A percentile compares a stretch with the other conserved stretches of the same genome.
Conservation (phyloP, 92 coral and sea anemone genomes). For the Siderastrea radians region DNA sequence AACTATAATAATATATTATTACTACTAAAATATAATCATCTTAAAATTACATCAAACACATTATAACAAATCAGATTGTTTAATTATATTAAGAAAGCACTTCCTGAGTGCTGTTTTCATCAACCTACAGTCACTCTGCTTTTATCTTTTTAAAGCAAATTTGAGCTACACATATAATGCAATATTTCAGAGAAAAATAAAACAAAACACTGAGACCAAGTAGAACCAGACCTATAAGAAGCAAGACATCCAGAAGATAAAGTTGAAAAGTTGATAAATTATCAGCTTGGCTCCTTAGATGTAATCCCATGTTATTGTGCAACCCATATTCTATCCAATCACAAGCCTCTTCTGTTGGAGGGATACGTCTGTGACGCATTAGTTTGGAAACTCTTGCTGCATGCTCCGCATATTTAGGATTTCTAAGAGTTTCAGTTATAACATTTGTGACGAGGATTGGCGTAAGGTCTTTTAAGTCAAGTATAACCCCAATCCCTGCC, state of each 20-base stretch:
- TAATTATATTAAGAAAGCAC: too few relatives aligned
- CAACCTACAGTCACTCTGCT: neutral
- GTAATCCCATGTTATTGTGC: conserved; percentile 68
- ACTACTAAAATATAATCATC: too few relatives aligned
- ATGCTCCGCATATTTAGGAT: conserved; percentile 46
- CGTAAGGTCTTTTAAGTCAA: conserved; percentile 46
- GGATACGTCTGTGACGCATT: conserved; percentile 56
- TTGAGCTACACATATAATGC: neutral
- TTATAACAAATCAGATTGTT: too few relatives aligned
- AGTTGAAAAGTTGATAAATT: conserved; percentile 62
- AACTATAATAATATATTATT: too few relatives aligned
- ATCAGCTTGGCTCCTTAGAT: conserved; percentile 73
- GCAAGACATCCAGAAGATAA: conserved; percentile 77
- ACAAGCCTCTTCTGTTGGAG: conserved; percentile 82
- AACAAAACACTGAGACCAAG: conserved; percentile 12
- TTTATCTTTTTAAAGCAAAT: conserved; percentile 14
- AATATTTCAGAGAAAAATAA: conserved; percentile 22
- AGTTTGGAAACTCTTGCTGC: conserved; percentile 43
- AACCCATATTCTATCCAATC: conserved; percentile 89
- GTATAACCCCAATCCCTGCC: conserved; percentile 68
- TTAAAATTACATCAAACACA: too few relatives aligned
- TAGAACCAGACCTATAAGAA: conserved; percentile 43
- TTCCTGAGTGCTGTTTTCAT: too few relatives aligned
- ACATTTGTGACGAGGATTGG: conserved; percentile 43
- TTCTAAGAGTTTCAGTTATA: conserved; percentile 49